phyloP scores from a whole-genome alignment of 2,797 vertebrate species.

The Podarcis lilfordi region DNA sequence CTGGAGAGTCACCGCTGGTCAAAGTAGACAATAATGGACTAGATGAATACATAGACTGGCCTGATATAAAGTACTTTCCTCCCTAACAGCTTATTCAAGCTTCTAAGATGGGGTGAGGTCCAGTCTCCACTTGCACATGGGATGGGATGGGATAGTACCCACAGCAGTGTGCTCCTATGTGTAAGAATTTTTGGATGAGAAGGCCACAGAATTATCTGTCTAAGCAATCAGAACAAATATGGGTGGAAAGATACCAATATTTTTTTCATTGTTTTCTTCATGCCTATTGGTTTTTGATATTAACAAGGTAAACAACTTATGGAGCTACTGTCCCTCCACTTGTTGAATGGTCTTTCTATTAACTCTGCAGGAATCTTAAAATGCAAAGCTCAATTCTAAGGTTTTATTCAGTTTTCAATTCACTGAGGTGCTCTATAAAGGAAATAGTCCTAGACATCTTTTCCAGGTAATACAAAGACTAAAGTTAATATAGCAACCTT shows the following conservation, averaged over 20 bases:
- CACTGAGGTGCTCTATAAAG: not conserved
- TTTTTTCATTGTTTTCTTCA: slow-evolving; percentile 32
- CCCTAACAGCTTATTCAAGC: not conserved
- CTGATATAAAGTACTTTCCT: not conserved
- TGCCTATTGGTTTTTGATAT: slow-evolving; percentile 3
- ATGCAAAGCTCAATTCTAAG: not conserved
- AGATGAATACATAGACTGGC: not conserved
- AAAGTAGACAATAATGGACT: not conserved
- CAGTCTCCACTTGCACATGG: not conserved
- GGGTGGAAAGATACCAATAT: not conserved
- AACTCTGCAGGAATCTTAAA: not conserved
- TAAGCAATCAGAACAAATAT: not conserved
- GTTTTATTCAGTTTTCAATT: not conserved
- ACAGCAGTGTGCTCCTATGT: not conserved
- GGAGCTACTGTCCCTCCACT: not conserved
- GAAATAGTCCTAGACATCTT: not conserved
- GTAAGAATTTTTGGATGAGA: not conserved
- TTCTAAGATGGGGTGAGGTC: not conserved
- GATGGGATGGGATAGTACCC: not conserved
- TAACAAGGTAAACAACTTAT: slow-evolving; percentile 24
- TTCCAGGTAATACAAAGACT: not conserved
- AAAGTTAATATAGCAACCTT: not conserved
- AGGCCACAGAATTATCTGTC: not conserved
- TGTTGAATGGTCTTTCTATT: not conserved
- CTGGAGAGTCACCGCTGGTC: not conserved